A percentile compares a stretch with the other conserved stretches of the same genome.
phyloP scores from a whole-genome alignment of 2,113 vertebrate species.

The Dolichotis patagonum region DNA sequence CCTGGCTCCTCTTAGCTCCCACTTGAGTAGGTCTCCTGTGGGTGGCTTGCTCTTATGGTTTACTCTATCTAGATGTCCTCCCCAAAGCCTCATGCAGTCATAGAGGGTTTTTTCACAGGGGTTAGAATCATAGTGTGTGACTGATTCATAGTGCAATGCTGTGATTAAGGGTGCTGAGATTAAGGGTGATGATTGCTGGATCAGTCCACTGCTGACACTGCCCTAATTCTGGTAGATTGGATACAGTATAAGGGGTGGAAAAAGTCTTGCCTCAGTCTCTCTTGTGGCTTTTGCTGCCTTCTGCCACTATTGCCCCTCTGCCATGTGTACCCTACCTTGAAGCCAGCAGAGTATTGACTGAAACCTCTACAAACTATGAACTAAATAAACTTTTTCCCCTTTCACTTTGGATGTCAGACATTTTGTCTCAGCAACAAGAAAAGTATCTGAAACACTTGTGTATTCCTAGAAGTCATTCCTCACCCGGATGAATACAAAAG shows the following conservation, averaged over 20 bases:
- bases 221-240: too few relatives aligned
- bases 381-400: not conserved
- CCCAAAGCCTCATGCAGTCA: not conserved
- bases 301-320: not conserved
- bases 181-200: not conserved
- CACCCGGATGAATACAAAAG: too few relatives aligned
- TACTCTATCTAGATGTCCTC: not conserved
- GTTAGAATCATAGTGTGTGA: not conserved
- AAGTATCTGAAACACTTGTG: too few relatives aligned
- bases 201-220: not conserved
- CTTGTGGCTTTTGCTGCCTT: not conserved
- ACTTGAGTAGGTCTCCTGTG: not conserved
- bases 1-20: not conserved
- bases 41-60: not conserved
- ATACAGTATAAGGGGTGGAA: too few relatives aligned
- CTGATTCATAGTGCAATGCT: not conserved
- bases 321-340: not conserved
- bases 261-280: not conserved
- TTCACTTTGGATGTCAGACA: not conserved
- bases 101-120: not conserved
- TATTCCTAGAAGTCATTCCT: too few relatives aligned
- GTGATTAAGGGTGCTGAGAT: not conserved
- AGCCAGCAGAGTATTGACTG: not conserved
- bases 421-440: too few relatives aligned
- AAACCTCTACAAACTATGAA: not conserved